Evolutionary conservation across 1,140 invertebrate genomes (phyloP).

Genomic region (Teleopsis dalmanni): DNA sequence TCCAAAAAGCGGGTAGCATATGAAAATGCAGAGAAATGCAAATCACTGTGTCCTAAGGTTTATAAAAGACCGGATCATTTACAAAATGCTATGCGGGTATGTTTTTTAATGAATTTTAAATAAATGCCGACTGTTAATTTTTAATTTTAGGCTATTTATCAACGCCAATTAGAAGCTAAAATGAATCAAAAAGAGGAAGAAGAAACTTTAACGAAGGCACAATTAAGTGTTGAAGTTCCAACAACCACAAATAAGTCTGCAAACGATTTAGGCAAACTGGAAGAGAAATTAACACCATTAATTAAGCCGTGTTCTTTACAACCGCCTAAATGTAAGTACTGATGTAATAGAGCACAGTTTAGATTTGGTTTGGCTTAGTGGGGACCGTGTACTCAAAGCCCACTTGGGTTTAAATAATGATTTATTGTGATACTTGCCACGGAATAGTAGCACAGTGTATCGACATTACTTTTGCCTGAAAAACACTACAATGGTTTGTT

Average conservation of each 20-base stretch:
- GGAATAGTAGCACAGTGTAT: too few relatives aligned
- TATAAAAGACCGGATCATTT: conserved; percentile 31
- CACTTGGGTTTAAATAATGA: too few relatives aligned
- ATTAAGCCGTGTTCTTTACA: conserved; percentile 28
- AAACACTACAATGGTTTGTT: conserved; percentile 10
- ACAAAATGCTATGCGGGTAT: conserved; percentile 35
- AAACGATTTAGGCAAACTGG: conserved; percentile 13
- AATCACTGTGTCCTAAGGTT: conserved; percentile 19
- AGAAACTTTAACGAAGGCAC: conserved; percentile 24
- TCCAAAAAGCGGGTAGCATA: conserved; percentile 47
- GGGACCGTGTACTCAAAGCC: too few relatives aligned
- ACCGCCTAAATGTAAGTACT: conserved; percentile 15
- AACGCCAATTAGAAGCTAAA: conserved; percentile 28
- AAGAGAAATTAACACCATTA: conserved; percentile 29
- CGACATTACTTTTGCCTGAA: too few relatives aligned
- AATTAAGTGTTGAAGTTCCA: conserved; percentile 26
- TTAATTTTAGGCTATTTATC: conserved; percentile 24
- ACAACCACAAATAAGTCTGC: conserved; percentile 30
- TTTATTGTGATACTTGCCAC: too few relatives aligned
- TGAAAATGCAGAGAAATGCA: conserved; percentile 30
- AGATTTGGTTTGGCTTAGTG: too few relatives aligned
- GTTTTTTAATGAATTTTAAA: background rate
- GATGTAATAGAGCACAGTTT: too few relatives aligned
- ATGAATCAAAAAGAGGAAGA: conserved; percentile 27
- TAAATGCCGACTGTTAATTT: background rate